A percentile compares a stretch with the other conserved stretches of the same genome.
Conservation (phyloP, 2,113 vertebrate species). For the Dissostichus mawsoni region DNA sequence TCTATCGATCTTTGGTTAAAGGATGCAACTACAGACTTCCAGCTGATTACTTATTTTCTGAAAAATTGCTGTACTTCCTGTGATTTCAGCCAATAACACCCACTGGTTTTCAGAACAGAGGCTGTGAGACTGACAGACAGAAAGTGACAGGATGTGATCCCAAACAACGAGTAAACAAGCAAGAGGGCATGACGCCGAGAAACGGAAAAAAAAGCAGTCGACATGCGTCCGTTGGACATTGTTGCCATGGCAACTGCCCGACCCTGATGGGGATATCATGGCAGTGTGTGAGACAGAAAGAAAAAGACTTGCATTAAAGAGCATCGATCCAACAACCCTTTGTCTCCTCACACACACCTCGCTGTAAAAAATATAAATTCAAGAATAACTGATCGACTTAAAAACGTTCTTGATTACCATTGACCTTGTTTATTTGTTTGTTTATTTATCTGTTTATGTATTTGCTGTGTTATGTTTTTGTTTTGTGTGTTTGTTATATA, state of each 20-base stretch:
- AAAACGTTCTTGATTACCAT: too few relatives aligned
- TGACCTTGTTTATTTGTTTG: too few relatives aligned
- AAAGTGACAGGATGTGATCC: neutral
- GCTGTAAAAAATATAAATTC: too few relatives aligned
- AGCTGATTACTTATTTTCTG: neutral
- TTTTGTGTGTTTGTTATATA: too few relatives aligned
- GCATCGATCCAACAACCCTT: too few relatives aligned
- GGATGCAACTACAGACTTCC: too few relatives aligned
- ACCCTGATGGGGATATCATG: constrained; percentile 37
- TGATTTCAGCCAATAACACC: neutral
- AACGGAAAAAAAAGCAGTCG: neutral
- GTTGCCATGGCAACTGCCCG: constrained; percentile 69
- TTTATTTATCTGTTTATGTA: too few relatives aligned
- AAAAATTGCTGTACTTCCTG: neutral
- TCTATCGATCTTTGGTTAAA: neutral
- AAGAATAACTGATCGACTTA: too few relatives aligned
- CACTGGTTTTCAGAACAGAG: constrained; percentile 21
- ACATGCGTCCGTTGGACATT: constrained; percentile 9
- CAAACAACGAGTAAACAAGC: neutral
- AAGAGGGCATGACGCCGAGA: neutral
- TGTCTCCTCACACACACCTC: neutral
- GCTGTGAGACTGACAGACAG: neutral
- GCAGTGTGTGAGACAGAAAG: neutral
- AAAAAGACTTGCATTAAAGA: too few relatives aligned
- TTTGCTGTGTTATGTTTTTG: too few relatives aligned